These are phyloP conservation scores for Rhinopomastus cyanomelas DNA, from an alignment of 2,113 vertebrate genomes.

Conservation along the genomic window DNA sequence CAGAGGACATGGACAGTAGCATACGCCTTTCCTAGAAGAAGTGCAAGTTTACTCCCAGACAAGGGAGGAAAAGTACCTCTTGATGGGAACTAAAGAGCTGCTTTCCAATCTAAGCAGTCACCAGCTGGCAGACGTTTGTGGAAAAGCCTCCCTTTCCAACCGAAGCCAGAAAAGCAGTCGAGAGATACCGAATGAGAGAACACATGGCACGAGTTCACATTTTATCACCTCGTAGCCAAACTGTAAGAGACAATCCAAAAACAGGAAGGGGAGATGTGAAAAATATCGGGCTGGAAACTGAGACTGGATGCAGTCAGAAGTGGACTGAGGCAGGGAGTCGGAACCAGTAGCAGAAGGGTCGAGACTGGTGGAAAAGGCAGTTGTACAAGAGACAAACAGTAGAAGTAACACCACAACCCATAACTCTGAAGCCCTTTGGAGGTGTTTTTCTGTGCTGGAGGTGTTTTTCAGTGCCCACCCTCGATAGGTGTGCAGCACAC, in stretches of 20 bases:
- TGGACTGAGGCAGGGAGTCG: background rate
- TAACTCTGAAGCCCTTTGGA: background rate
- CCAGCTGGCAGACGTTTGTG: slow-evolving; percentile 30
- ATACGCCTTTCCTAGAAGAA: background rate
- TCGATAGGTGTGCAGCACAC: background rate
- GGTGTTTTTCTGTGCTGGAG: background rate
- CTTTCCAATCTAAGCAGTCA: slow-evolving; percentile 13
- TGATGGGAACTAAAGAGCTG: background rate
- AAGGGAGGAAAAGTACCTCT: background rate
- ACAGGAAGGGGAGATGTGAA: slow-evolving; percentile 14
- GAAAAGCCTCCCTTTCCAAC: slow-evolving; percentile 17
- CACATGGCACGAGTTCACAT: background rate
- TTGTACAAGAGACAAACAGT: background rate
- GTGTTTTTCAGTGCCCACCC: background rate
- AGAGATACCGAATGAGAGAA: background rate
- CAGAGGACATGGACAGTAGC: background rate
- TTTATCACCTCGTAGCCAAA: background rate
- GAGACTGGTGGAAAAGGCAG: background rate
- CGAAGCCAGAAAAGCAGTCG: background rate
- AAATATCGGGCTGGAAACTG: background rate
- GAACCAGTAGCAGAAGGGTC: background rate
- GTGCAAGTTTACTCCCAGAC: background rate
- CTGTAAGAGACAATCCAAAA: background rate
- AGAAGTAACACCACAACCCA: background rate
- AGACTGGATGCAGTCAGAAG: background rate